Conservation (phyloP, 2,888 invertebrate species). For the Drosophila buzzatii region DNA sequence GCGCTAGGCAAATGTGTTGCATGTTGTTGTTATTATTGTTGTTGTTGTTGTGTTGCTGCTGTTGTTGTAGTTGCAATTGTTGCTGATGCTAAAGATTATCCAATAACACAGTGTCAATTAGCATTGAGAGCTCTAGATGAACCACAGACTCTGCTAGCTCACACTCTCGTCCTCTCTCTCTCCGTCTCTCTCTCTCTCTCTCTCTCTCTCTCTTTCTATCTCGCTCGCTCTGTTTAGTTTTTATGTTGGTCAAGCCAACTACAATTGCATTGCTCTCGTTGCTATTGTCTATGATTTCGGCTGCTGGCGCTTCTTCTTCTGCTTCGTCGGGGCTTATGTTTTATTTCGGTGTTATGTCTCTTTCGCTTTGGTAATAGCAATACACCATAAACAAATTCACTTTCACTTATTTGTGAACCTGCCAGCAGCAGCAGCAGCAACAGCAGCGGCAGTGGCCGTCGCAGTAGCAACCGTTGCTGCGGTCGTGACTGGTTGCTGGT, state of each 20-base stretch:
- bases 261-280: constrained; percentile 27
- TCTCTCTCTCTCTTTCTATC: neutral
- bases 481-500: constrained; percentile 52
- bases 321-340: constrained; percentile 4
- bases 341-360: constrained; percentile 56
- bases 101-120: constrained; percentile 20
- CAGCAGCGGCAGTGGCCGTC: neutral
- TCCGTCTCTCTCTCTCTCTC: neutral
- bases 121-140: constrained; percentile 26
- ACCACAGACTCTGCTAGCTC: neutral
- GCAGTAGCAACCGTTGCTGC: constrained; percentile 28
- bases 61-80: constrained; percentile 14
- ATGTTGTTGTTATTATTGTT: constrained; percentile 16
- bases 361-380: constrained; percentile 74
- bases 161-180: neutral
- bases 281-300: constrained; percentile 11
- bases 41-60: constrained; percentile 18
- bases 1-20: constrained; percentile 39
- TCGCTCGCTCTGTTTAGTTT: neutral
- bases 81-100: constrained; percentile 23
- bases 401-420: constrained; percentile 78
- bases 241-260: neutral
- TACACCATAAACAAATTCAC: constrained; percentile 78
- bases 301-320: constrained; percentile 14
- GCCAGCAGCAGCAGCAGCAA: constrained; percentile 19